A percentile compares a stretch with the other conserved stretches of the same genome.
Conservation (phyloP, 2,113 vertebrate genomes). For the Morone saxatilis region DNA sequence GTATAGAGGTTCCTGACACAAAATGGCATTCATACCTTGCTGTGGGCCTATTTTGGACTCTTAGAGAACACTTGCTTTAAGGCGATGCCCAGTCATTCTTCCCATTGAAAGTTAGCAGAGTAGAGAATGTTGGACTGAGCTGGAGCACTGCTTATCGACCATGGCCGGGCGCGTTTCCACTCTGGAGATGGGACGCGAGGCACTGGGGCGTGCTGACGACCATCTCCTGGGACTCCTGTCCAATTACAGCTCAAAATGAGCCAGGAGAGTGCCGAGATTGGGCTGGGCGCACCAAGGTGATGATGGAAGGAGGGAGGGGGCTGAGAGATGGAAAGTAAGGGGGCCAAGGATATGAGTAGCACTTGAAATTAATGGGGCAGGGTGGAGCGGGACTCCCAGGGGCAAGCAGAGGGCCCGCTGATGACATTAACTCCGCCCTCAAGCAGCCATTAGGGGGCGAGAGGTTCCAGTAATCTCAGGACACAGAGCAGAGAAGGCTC, state of each 20-base stretch:
- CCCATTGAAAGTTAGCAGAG: conserved; percentile 52
- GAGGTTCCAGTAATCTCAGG: conserved; percentile 51
- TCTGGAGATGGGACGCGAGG: conserved; percentile 62
- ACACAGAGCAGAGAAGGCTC: conserved; percentile 9
- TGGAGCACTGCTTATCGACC: conserved; percentile 72
- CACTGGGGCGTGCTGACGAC: conserved; percentile 74
- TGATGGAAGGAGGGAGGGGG: conserved; percentile 55
- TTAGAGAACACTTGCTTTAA: conserved; percentile 25
- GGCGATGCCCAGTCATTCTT: conserved; percentile 32
- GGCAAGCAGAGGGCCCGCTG: conserved; percentile 26
- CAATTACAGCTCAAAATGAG: conserved; percentile 85
- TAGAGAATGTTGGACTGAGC: conserved; percentile 47
- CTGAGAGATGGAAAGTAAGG: conserved; percentile 44
- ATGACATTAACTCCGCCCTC: conserved; percentile 68
- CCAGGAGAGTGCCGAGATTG: conserved; percentile 71
- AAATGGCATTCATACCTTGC: background rate
- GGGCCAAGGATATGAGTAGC: conserved; percentile 64
- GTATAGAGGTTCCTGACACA: background rate
- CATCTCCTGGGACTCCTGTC: conserved; percentile 73
- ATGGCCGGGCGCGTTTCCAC: conserved; percentile 55
- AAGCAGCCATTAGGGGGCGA: conserved; percentile 57
- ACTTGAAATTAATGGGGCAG: conserved; percentile 80
- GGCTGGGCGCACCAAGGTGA: conserved; percentile 68
- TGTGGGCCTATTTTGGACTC: background rate
- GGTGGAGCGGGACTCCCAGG: conserved; percentile 65